Conservation (phyloP, 2,888 invertebrate species). For the Muschampia staudingeri region DNA sequence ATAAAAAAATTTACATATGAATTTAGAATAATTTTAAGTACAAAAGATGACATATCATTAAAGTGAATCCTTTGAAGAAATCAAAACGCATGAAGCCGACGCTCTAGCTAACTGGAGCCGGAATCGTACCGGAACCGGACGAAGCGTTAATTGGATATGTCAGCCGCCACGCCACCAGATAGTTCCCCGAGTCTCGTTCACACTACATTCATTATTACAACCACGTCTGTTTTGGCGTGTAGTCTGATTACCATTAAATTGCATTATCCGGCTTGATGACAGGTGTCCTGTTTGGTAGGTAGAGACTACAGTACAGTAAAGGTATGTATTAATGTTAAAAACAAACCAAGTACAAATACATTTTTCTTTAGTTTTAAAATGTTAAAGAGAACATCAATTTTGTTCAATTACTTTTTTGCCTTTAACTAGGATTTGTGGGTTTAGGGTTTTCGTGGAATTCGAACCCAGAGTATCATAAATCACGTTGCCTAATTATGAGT, state of each 20-base stretch:
- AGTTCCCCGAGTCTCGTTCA: constrained; percentile 83
- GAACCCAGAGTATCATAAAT: no score
- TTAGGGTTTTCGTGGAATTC: no score
- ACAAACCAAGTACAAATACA: no score
- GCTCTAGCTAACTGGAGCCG: constrained; percentile 72
- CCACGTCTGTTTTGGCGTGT: constrained; percentile 72
- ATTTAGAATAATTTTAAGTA: no score
- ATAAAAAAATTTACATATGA: no score
- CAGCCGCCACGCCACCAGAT: constrained; percentile 89
- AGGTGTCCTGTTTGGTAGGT: not conserved
- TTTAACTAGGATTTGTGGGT: no score
- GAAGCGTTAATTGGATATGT: constrained; percentile 90
- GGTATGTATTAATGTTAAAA: no score
- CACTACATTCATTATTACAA: constrained; percentile 79
- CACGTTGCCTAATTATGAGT: no score
- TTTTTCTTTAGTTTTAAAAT: no score
- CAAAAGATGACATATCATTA: not conserved
- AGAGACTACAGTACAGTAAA: not conserved
- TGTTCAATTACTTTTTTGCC: no score
- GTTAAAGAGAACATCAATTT: no score
- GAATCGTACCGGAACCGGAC: constrained; percentile 81
- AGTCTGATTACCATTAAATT: constrained; percentile 52
- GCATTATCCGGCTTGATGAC: constrained; percentile 20
- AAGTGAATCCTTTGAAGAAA: constrained; percentile 70
- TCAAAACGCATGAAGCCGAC: constrained; percentile 71